These are phyloP conservation scores for Nasua narica DNA, from an alignment of 2,797 vertebrate species.

Conservation along the genomic window DNA sequence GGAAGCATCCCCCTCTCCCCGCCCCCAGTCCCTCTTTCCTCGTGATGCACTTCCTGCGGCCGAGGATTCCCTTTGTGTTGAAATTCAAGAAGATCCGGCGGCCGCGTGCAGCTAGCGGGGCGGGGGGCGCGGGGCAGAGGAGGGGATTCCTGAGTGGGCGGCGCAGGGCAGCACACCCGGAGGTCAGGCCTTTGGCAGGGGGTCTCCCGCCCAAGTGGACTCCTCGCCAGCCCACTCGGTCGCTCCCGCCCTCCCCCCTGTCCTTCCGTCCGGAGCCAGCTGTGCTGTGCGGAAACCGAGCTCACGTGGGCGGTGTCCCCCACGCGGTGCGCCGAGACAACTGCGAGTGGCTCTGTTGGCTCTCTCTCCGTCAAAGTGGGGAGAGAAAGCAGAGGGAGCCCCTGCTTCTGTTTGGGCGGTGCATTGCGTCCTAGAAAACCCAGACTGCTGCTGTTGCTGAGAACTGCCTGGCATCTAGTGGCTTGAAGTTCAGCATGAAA, in stretches of 20 bases:
- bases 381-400: not conserved
- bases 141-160: conserved; percentile 42
- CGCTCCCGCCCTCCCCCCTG: accelerated
- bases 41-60: conserved; percentile 77
- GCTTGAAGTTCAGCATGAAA: not conserved
- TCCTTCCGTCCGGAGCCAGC: not conserved
- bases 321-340: not conserved
- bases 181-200: accelerated
- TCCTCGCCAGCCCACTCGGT: accelerated
- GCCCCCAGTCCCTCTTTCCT: conserved; percentile 24
- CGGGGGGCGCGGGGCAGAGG: not conserved
- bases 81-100: conserved; percentile 62
- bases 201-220: not conserved
- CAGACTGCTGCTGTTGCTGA: not conserved
- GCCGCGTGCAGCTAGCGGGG: not conserved
- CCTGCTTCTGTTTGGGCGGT: not conserved
- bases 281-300: conserved; percentile 42
- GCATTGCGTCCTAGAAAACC: not conserved
- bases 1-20: conserved; percentile 28
- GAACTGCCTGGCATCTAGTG: not conserved
- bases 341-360: not conserved
- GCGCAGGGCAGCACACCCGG: accelerated
- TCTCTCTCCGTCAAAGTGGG: not conserved
- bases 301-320: conserved; percentile 1
- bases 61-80: conserved; percentile 80